A percentile compares a stretch with the other conserved stretches of the same genome.
phyloP scores from a whole-genome alignment of 2,797 vertebrate species.

The Intellagama lesueurii region DNA sequence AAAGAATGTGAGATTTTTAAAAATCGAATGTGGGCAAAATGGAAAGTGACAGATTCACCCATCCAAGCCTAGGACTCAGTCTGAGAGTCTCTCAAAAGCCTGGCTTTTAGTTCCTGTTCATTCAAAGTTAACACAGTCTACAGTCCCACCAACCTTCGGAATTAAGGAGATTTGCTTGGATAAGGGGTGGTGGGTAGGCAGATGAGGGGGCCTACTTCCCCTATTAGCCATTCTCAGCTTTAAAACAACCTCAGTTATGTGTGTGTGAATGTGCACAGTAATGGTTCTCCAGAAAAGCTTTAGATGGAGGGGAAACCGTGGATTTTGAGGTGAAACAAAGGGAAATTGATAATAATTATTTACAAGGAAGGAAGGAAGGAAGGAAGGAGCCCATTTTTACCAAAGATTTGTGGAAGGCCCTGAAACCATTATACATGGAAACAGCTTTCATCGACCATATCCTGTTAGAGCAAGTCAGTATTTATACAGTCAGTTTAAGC shows the following conservation, averaged over 20 bases:
- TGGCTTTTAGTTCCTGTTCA: no score
- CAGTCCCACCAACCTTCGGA: no score
- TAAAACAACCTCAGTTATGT: neutral
- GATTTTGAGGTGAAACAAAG: neutral
- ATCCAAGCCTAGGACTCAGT: no score
- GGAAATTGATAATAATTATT: neutral
- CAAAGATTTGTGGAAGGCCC: neutral
- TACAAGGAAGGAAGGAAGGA: neutral
- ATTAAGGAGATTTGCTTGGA: no score
- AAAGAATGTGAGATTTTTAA: neutral
- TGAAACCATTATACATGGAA: neutral
- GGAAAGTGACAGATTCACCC: neutral
- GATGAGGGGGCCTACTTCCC: no score
- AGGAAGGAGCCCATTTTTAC: neutral
- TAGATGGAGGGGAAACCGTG: neutral
- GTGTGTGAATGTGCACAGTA: neutral
- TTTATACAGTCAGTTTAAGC: neutral
- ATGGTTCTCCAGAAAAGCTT: neutral
- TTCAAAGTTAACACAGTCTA: no score
- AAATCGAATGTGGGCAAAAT: neutral
- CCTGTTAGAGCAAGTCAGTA: neutral
- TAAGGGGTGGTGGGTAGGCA: no score
- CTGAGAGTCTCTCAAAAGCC: no score
- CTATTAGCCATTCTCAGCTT: no score
- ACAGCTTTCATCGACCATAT: neutral